Percentiles rank a stretch among this genome's conserved stretches.
These are phyloP conservation scores for Eublepharis macularius DNA, from an alignment of 2,113 vertebrate species.

Conservation along the genomic window DNA sequence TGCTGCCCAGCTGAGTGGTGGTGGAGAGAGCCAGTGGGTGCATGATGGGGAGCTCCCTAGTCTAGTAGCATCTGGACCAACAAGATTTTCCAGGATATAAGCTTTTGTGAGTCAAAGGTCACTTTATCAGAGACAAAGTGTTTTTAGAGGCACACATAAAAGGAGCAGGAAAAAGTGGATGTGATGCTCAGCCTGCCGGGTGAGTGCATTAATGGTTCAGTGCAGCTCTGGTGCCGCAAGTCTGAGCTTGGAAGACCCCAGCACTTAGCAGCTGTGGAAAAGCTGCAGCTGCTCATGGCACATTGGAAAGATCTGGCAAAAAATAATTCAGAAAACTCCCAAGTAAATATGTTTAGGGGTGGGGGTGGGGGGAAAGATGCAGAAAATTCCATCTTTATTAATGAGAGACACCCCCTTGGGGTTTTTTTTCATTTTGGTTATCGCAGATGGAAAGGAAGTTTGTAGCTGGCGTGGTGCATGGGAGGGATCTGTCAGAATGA, in stretches of 20 bases:
- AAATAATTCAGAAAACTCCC: neutral
- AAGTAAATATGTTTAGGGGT: accelerated
- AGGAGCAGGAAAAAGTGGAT: neutral
- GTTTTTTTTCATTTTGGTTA: slow-evolving; percentile 55
- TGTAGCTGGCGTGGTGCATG: slow-evolving; percentile 68
- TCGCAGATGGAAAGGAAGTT: slow-evolving; percentile 75
- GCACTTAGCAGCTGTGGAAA: slow-evolving; percentile 20
- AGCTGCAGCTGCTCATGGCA: slow-evolving; percentile 40
- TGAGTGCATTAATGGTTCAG: neutral
- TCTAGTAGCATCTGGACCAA: too few species aligned
- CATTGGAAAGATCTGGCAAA: neutral
- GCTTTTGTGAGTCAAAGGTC: too few species aligned
- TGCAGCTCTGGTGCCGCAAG: slow-evolving; percentile 16
- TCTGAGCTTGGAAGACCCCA: slow-evolving; percentile 30
- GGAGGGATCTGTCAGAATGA: slow-evolving; percentile 69
- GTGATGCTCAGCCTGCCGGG: neutral
- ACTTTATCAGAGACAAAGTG: neutral
- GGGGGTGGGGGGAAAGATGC: slow-evolving; percentile 10
- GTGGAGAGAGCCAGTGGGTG: too few species aligned
- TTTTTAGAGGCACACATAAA: neutral
- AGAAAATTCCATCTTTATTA: slow-evolving; percentile 29
- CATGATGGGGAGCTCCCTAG: too few species aligned
- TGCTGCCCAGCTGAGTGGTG: too few species aligned
- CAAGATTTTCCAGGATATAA: too few species aligned
- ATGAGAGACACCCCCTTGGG: slow-evolving; percentile 20